Conservation (phyloP, 1,140 invertebrate species). For the Orchesella cincta region DNA sequence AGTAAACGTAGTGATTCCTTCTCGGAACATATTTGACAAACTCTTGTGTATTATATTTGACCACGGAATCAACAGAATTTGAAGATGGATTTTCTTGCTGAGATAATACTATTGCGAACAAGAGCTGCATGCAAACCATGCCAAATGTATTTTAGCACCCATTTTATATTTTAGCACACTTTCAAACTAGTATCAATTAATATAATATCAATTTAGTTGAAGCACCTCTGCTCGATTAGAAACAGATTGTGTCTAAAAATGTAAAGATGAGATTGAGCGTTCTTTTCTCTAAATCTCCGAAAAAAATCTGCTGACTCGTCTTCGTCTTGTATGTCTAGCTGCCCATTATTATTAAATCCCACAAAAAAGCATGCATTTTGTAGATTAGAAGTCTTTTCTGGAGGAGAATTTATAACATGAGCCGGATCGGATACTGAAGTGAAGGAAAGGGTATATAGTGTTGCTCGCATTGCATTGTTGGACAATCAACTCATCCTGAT, state of each 20-base stretch:
- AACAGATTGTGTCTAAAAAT: background rate
- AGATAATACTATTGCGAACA: background rate
- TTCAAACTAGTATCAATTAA: background rate
- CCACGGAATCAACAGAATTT: constrained; percentile 37
- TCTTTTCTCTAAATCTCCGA: background rate
- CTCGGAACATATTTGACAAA: constrained; percentile 63
- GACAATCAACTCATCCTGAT: background rate
- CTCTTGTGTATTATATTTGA: constrained; percentile 59
- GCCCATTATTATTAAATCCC: background rate
- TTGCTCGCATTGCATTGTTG: background rate
- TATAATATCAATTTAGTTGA: background rate
- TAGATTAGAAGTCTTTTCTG: background rate
- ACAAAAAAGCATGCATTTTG: background rate
- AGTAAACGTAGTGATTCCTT: constrained; percentile 74
- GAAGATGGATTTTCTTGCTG: constrained; percentile 9
- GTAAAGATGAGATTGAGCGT: background rate
- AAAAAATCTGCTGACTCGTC: constrained; percentile 14
- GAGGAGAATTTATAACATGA: background rate
- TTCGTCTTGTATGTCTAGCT: background rate
- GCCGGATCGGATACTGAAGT: background rate
- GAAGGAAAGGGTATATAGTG: background rate
- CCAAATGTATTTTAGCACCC: background rate
- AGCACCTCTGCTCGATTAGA: background rate
- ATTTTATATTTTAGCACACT: background rate
- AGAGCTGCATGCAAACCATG: background rate